Evolutionary conservation across 2,888 invertebrate species (phyloP).

Genomic region (Physocephala rufipes): DNA sequence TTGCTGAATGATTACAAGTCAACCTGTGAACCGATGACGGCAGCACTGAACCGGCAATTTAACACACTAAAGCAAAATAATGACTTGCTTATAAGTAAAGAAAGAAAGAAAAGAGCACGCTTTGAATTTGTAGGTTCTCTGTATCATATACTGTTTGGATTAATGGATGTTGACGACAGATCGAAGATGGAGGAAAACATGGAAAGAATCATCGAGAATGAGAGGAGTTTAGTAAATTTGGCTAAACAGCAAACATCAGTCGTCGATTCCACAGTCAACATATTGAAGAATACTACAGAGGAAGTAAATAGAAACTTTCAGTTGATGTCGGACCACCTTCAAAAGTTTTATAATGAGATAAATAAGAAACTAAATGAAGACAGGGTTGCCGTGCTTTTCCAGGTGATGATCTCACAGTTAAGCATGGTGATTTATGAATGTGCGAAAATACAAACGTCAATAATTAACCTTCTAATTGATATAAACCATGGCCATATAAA

Average conservation of each 20-base stretch:
- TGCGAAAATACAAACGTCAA: not conserved
- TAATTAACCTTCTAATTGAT: constrained; percentile 5
- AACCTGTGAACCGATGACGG: constrained; percentile 1
- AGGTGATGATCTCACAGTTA: not conserved
- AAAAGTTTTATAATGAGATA: not conserved
- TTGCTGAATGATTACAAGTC: not conserved
- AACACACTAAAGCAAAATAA: constrained; percentile 6
- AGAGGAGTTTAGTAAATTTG: not conserved
- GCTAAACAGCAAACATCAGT: not conserved
- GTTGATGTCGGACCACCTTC: not conserved
- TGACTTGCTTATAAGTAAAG: constrained; percentile 6
- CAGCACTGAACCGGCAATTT: constrained; percentile 1
- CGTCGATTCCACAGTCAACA: constrained; percentile 1
- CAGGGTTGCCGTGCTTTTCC: not conserved
- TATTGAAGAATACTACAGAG: not conserved
- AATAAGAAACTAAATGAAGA: not conserved
- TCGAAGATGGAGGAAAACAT: not conserved
- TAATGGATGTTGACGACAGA: constrained; percentile 4
- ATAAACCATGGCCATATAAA: constrained; percentile 11
- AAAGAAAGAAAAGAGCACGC: constrained; percentile 2
- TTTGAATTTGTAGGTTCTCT: constrained; percentile 1
- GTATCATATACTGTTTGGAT: not conserved
- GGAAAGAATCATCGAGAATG: not conserved
- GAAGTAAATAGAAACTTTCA: not conserved
- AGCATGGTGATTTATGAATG: constrained; percentile 8